These are phyloP conservation scores for Hirundichthys speculiger DNA, from an alignment of 2,113 vertebrate species.

Conservation along the genomic window DNA sequence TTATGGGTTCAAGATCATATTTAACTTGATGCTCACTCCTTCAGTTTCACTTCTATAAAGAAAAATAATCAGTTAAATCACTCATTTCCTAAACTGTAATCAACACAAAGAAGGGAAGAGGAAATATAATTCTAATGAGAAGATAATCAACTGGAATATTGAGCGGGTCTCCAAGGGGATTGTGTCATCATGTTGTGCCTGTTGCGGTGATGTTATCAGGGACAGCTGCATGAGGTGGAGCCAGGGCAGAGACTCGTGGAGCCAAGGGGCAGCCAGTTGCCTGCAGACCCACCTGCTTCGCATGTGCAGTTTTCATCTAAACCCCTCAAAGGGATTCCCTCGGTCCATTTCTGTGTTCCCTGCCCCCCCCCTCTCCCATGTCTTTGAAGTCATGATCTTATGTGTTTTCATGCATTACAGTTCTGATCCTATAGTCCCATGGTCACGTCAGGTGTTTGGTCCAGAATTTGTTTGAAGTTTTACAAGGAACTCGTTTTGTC, in stretches of 20 bases:
- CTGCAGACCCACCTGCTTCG: slow-evolving; percentile 70
- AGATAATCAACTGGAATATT: slow-evolving; percentile 53
- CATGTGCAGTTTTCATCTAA: slow-evolving; percentile 70
- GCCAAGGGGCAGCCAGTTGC: slow-evolving; percentile 67
- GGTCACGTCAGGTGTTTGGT: slow-evolving; percentile 59
- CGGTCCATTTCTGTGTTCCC: slow-evolving; percentile 58
- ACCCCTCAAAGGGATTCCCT: slow-evolving; percentile 78
- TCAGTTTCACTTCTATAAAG: background rate
- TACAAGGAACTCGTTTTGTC: slow-evolving; percentile 32
- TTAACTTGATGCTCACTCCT: background rate
- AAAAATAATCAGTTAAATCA: slow-evolving; percentile 27
- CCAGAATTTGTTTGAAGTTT: slow-evolving; percentile 69
- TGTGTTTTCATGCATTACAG: slow-evolving; percentile 63
- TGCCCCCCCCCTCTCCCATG: slow-evolving; percentile 46
- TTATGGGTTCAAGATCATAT: slow-evolving; percentile 2
- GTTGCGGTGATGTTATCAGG: slow-evolving; percentile 68
- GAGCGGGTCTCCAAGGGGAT: slow-evolving; percentile 56
- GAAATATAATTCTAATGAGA: slow-evolving; percentile 45
- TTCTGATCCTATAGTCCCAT: slow-evolving; percentile 57
- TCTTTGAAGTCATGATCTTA: slow-evolving; percentile 74
- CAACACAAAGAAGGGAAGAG: slow-evolving; percentile 38
- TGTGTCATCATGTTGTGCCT: slow-evolving; percentile 63
- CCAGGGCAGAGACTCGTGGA: slow-evolving; percentile 45
- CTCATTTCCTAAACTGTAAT: slow-evolving; percentile 32
- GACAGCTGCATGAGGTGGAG: slow-evolving; percentile 71